These are phyloP conservation scores for Xenentodon cancila DNA, from an alignment of 2,797 vertebrate species.

Conservation along the genomic window DNA sequence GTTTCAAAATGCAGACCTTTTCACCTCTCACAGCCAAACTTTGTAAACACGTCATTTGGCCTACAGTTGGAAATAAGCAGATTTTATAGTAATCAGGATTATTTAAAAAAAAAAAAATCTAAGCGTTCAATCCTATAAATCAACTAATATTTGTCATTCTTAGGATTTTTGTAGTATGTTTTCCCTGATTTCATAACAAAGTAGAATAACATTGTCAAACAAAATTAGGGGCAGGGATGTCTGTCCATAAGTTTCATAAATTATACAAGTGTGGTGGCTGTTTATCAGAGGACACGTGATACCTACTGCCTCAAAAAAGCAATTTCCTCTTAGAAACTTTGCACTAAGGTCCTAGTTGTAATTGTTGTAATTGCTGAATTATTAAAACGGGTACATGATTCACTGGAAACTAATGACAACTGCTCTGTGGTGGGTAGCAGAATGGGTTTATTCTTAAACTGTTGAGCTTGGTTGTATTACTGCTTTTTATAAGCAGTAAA, in stretches of 20 bases:
- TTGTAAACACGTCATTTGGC: neutral
- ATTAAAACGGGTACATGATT: no score
- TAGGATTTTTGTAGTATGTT: neutral
- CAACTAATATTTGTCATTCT: no score
- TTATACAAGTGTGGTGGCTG: no score
- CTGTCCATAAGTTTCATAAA: no score
- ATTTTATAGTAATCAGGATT: slow-evolving; percentile 8
- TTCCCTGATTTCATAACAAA: neutral
- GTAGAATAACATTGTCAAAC: neutral
- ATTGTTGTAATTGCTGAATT: no score
- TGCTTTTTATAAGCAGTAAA: neutral
- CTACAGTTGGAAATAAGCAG: neutral
- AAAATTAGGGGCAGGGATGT: neutral
- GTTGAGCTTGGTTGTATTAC: neutral
- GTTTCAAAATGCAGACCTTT: neutral
- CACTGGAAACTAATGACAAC: no score
- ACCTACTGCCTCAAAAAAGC: neutral
- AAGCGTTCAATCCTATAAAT: neutral
- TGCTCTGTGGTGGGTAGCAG: neutral
- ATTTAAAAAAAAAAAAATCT: neutral
- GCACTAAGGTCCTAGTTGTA: no score
- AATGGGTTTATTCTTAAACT: slow-evolving; percentile 6
- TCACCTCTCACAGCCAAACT: neutral
- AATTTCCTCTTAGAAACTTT: neutral
- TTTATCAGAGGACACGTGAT: neutral